Percentiles rank a stretch among this genome's conserved stretches.
phyloP scores from a whole-genome alignment of 2,797 vertebrate genomes.

The Taenioides sp. region DNA sequence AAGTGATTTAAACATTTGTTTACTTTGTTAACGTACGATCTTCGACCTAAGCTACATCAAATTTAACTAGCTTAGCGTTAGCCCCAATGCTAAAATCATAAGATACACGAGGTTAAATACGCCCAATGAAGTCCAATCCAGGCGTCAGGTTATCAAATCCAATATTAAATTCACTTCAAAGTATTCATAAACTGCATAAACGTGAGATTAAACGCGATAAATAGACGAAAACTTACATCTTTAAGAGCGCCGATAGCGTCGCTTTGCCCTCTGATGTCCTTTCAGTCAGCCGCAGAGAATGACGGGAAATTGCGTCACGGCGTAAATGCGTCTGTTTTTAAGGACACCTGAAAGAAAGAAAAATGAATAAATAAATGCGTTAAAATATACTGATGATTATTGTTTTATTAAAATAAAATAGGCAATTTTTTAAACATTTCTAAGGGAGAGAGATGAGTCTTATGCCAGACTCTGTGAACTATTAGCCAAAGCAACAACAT shows the following conservation, averaged over 20 bases:
- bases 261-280: conserved; percentile 58
- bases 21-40: not conserved
- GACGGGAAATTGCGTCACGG: conserved; percentile 48
- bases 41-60: not conserved
- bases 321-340: not conserved
- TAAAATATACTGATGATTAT: not conserved
- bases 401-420: not conserved
- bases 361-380: not conserved
- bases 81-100: not conserved
- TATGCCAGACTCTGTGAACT: too few species aligned
- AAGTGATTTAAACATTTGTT: not conserved
- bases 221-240: not conserved
- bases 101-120: not conserved
- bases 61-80: not conserved
- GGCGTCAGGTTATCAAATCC: not conserved
- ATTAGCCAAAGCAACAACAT: too few species aligned
- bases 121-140: not conserved
- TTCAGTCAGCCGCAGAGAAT: conserved; percentile 53
- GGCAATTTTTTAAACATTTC: too few species aligned
- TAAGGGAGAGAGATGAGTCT: too few species aligned
- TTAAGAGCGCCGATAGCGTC: conserved; percentile 62
- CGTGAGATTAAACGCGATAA: not conserved
- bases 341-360: not conserved
- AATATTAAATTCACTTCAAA: not conserved
- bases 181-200: not conserved